phyloP scores from a whole-genome alignment of 2,888 invertebrate species.

The Steinernema hermaphroditum region DNA sequence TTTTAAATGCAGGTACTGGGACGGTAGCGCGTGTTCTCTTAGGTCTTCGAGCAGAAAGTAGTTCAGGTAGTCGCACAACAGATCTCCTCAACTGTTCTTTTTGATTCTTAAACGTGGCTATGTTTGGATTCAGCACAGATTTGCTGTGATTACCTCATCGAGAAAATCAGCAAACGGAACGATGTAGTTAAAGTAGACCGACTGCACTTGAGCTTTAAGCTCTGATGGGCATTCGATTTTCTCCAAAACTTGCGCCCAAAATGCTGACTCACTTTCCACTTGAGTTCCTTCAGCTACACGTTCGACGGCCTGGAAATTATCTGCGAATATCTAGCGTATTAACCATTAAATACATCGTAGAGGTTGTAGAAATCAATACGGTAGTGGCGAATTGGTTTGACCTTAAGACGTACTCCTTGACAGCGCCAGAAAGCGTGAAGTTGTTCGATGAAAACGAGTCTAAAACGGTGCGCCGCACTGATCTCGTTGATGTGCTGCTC shows the following conservation, averaged over 20 bases:
- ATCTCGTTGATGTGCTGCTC: not conserved
- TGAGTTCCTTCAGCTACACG: not conserved
- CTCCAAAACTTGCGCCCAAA: not conserved
- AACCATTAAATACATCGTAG: too few relatives aligned
- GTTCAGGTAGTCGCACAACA: too few relatives aligned
- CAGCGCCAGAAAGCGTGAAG: conserved; percentile 4
- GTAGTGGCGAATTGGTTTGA: not conserved
- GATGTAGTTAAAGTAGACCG: not conserved
- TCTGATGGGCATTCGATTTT: not conserved
- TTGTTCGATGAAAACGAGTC: conserved; percentile 3
- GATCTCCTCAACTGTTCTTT: too few relatives aligned
- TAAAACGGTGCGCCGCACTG: not conserved
- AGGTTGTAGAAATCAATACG: not conserved
- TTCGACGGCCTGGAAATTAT: not conserved
- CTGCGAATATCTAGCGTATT: too few relatives aligned
- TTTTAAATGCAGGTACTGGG: too few relatives aligned
- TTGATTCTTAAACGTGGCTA: too few relatives aligned
- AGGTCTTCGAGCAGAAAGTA: too few relatives aligned
- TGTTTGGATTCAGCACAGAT: too few relatives aligned
- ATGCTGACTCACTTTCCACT: not conserved
- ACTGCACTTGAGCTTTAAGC: not conserved
- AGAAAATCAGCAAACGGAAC: not conserved
- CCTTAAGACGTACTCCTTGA: not conserved
- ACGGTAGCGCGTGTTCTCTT: too few relatives aligned
- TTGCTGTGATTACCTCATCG: not conserved